phyloP scores from a whole-genome alignment of 2,113 vertebrate genomes.

The Calidris pygmaea region DNA sequence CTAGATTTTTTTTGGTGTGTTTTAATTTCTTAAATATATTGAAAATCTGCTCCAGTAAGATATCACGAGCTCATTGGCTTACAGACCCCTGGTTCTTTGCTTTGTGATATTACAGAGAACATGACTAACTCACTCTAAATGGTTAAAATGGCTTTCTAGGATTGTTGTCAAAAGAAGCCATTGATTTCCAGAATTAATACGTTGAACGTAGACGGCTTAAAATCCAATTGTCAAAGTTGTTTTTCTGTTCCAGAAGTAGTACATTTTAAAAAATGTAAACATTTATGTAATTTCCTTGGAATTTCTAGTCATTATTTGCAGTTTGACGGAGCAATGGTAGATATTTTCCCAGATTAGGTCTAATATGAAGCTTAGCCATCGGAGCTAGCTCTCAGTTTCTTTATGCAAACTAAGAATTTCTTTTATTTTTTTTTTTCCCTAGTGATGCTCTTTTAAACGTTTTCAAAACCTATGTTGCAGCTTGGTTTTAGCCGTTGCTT shows the following conservation, averaged over 20 bases:
- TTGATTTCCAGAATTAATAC: neutral
- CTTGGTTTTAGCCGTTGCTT: neutral
- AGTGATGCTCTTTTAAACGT: neutral
- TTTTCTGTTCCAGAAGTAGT: neutral
- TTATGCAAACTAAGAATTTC: neutral
- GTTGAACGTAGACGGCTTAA: neutral
- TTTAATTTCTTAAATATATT: neutral
- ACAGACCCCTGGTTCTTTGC: neutral
- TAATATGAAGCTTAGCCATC: neutral
- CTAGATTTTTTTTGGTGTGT: neutral
- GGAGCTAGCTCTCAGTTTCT: neutral
- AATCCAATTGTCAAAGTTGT: neutral
- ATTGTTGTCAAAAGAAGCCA: neutral
- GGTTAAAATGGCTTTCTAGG: neutral
- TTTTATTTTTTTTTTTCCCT: rapidly evolving
- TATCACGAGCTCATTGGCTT: neutral
- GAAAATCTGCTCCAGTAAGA: neutral
- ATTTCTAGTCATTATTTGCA: neutral
- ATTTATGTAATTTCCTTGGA: neutral
- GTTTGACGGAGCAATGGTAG: neutral
- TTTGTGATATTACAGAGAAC: neutral
- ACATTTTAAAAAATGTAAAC: neutral
- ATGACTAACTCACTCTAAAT: neutral
- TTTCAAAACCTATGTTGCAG: neutral
- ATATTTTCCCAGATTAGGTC: neutral